phyloP scores from a whole-genome alignment of 2,113 vertebrate species.

The Psilopsiagon aurifrons region DNA sequence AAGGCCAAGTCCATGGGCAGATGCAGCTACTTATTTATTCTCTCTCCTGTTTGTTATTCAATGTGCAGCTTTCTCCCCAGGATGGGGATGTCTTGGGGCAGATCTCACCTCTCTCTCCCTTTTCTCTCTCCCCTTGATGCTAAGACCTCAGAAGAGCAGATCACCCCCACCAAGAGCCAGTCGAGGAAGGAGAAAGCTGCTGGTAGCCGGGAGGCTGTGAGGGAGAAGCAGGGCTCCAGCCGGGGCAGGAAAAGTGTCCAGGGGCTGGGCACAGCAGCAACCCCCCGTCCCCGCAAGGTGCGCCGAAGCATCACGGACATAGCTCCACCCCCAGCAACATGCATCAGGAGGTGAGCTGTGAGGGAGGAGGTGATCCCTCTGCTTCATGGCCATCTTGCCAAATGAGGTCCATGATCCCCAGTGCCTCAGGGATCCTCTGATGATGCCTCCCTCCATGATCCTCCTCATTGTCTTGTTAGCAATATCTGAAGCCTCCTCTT shows the following conservation, averaged over 20 bases:
- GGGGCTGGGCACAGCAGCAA: rapidly evolving
- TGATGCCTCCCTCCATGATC: rapidly evolving
- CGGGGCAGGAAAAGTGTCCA: constrained; percentile 21
- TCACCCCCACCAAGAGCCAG: constrained; percentile 8
- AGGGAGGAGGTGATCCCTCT: neutral
- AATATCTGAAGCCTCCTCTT: neutral
- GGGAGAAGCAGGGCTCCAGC: constrained; percentile 34
- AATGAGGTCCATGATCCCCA: rapidly evolving
- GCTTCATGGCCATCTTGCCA: neutral
- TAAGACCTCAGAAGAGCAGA: constrained; percentile 55
- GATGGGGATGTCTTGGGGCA: neutral
- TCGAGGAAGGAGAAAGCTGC: constrained; percentile 57
- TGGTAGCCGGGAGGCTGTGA: constrained; percentile 17
- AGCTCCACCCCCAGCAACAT: neutral
- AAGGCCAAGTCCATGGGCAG: neutral
- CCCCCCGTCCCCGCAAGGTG: neutral
- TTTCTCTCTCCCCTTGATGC: neutral
- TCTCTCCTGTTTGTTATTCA: neutral
- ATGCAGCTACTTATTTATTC: neutral
- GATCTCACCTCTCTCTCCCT: neutral
- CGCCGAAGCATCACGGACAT: neutral
- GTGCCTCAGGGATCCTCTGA: rapidly evolving
- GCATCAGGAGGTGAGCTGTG: constrained; percentile 49
- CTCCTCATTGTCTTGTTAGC: neutral
- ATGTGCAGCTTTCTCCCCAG: neutral